These are phyloP conservation scores for Harpalus rubripes DNA, from an alignment of 2,888 invertebrate species.

Conservation along the genomic window DNA sequence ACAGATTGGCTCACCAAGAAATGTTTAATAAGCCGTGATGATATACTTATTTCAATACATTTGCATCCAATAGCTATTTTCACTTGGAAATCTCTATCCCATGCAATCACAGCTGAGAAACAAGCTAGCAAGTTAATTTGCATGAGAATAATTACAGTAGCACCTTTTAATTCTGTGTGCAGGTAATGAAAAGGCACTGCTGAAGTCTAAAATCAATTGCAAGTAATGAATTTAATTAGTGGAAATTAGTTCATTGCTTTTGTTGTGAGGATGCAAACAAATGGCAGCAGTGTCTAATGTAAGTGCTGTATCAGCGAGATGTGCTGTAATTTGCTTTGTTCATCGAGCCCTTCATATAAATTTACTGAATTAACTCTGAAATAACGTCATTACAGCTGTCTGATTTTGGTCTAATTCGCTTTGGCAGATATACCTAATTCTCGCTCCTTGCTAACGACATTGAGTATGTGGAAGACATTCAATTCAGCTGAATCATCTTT, in stretches of 20 bases:
- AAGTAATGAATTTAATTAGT: constrained; percentile 36
- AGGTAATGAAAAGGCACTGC: constrained; percentile 20
- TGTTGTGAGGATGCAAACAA: background rate
- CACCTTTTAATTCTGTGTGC: constrained; percentile 9
- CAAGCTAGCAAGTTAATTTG: background rate
- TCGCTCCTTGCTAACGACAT: background rate
- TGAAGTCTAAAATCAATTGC: constrained; percentile 45
- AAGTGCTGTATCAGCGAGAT: constrained; percentile 33
- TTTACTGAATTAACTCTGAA: constrained; percentile 13
- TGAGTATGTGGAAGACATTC: background rate
- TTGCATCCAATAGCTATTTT: too few relatives aligned
- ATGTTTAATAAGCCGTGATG: too few relatives aligned
- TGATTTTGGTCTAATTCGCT: constrained; percentile 32
- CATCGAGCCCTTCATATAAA: constrained; percentile 29
- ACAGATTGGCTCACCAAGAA: too few relatives aligned
- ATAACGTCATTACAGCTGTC: constrained; percentile 22
- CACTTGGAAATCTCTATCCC: too few relatives aligned
- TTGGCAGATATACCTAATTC: constrained; percentile 38
- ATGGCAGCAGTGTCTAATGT: background rate
- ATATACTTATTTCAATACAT: too few relatives aligned
- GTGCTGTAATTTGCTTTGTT: constrained; percentile 36
- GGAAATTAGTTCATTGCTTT: constrained; percentile 39
- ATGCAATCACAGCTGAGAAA: too few relatives aligned
- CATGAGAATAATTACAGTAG: constrained; percentile 14
- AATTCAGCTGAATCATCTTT: background rate